Conservation (phyloP, 2,797 vertebrate genomes). For the Tachyglossus aculeatus region DNA sequence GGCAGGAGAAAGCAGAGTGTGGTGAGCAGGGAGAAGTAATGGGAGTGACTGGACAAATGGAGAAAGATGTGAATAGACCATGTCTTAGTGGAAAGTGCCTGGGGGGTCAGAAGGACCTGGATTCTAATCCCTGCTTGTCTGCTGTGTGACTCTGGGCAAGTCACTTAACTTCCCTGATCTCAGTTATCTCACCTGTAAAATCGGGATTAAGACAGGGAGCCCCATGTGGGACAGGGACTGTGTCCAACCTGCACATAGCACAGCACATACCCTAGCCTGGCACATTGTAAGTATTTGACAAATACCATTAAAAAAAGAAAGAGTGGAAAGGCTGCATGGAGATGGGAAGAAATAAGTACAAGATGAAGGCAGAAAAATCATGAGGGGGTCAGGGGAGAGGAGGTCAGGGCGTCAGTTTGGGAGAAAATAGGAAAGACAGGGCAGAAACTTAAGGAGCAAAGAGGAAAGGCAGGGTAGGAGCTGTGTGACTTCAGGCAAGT, state of each 20-base stretch:
- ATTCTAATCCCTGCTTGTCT: too few species aligned
- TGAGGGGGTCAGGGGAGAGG: neutral
- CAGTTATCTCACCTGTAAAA: too few species aligned
- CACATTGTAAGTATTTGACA: too few species aligned
- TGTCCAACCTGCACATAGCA: too few species aligned
- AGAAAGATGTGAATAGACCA: neutral
- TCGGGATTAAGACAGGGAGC: too few species aligned
- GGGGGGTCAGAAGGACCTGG: too few species aligned
- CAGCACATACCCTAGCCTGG: too few species aligned
- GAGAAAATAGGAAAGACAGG: neutral
- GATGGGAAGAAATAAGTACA: neutral
- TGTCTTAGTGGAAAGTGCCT: too few species aligned
- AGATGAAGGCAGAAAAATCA: neutral
- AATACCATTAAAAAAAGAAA: too few species aligned
- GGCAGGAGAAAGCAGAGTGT: neutral
- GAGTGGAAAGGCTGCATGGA: neutral
- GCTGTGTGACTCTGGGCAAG: too few species aligned
- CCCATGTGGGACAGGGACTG: too few species aligned
- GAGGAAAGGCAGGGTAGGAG: neutral
- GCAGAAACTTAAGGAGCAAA: neutral
- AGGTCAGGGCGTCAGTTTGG: neutral
- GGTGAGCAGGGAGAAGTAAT: neutral
- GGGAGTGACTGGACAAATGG: neutral
- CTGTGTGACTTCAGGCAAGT: neutral
- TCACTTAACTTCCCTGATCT: too few species aligned